Evolutionary conservation across 2,888 invertebrate species (phyloP), one percentile per base, ranked within the genome.

Genomic region (Xestoiulus laeticollis): DNA sequence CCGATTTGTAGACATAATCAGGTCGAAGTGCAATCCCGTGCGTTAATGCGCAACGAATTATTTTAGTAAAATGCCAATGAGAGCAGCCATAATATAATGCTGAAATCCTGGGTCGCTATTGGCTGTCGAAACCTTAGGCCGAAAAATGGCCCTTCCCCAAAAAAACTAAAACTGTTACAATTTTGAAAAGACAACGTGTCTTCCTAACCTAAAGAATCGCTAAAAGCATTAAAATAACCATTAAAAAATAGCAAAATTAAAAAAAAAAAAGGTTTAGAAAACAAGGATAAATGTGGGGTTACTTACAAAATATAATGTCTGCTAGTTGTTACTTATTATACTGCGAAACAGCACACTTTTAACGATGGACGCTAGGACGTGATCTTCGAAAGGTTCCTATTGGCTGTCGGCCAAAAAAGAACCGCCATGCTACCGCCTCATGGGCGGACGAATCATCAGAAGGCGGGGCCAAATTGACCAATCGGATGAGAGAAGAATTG

Each of bases 261-360:
- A 8, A 8, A 68, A 8, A 59, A 59, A 26, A 68, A 22, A 68
- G 68, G 8, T 26, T 68, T 68, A 68, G 48, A 68, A 26, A 26
- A 26, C 68, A 68, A 68, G 68, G 68, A 68, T 22, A 68, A 68
- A 68, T 26, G 26, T 10, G 19, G 68, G 68, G 26, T 68, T 68
- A 68, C 68, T 68, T 68, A 68, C 68, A 68, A 68, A 68, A 68
- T 26, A 68, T n/a, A 68, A 68, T 68, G 68, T 68, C 68, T 68
- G 68, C 26, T 4, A 26, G 22, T 12, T 6, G 68, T 26, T 26
- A 10, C 68, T 68, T 68, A 68, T 68, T 68, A 68, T 68, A 68
- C 26, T 26, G 68, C 68, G 6, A n/a, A 68, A 68, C 68, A 26
- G 26, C 26, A 68, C 68, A 26, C 68, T 26, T 68, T 68, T 68